Percentiles rank a stretch among this genome's conserved stretches.
Evolutionary conservation across 2,888 invertebrate species (phyloP).

Genomic region (Sipha maydis): DNA sequence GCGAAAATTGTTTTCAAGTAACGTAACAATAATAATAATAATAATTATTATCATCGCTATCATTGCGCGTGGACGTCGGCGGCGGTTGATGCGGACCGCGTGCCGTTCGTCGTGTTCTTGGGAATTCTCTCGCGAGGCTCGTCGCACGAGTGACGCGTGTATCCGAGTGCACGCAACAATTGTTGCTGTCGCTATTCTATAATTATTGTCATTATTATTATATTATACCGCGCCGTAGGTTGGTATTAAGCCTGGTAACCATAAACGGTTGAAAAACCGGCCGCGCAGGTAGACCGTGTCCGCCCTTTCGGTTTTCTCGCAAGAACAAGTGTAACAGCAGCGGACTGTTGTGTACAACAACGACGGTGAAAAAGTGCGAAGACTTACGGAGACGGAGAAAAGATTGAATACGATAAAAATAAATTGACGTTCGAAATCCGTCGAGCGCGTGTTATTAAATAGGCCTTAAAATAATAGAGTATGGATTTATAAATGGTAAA

Average conservation of each 20-base stretch:
- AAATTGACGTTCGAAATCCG: too few species aligned
- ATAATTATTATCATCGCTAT: background rate
- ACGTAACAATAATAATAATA: background rate
- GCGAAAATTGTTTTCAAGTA: background rate
- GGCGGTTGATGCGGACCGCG: background rate
- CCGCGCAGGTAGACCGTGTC: background rate
- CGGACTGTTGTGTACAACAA: too few species aligned
- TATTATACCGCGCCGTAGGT: background rate
- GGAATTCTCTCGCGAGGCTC: background rate
- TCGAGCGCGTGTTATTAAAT: too few species aligned
- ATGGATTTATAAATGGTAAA: too few species aligned
- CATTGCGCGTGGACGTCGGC: background rate
- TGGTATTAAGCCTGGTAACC: background rate
- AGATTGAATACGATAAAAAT: too few species aligned
- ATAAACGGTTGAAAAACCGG: background rate
- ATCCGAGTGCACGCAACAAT: background rate
- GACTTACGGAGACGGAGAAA: too few species aligned
- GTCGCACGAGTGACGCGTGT: background rate
- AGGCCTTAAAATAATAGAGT: too few species aligned
- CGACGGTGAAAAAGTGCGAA: too few species aligned
- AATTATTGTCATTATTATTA: too few species aligned
- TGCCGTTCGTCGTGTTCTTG: background rate
- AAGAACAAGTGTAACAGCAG: too few species aligned
- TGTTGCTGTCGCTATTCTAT: background rate
- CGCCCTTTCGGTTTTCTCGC: background rate